Base-by-base conservation (phyloP, 2,113 vertebrate genomes). In the Pelvicachromis taeniatus region DNA sequence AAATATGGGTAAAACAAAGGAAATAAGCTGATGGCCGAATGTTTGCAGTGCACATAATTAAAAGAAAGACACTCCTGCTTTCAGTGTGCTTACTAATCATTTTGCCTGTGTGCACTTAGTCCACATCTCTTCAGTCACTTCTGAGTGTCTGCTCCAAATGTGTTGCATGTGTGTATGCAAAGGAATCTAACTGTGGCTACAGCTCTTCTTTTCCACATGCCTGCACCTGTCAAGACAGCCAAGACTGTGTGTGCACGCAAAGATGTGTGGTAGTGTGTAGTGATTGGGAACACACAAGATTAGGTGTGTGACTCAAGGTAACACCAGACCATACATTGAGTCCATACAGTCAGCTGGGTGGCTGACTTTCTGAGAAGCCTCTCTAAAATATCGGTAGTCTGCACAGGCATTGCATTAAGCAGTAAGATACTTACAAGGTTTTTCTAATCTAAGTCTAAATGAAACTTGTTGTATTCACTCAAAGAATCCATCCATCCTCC, bases 41-140 rank as follows among this genome's bases (percentile, higher is more conserved):
- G 88, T 85, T 89, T 90, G 79, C 83, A 88, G 82, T 83, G 87
- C 6, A 88, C 77, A 89, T 84, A 77, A 90, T 87, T 84, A 84
- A 82, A 87, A 81, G 55, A 53, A 19, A 58, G 9, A 21, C 29
- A 52, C 26, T 81, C 4, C 31, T 68, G 13, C 9, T 80, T 65
- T 85, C 21, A 78, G 42, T 19, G 16, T 55, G 31, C 13, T 9
- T n/a, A 16, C n/a, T 54, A 26, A 50, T 83, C 70, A 77, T 56
- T 85, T 78, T 45, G 42, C 63, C 6, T 73, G 29, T 45, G 17
- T 80, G 80, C 42, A 48, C 17, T 59, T 85, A 6, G 33, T 81
- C 2, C 40, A 82, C 56, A 58, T 78, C 21, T 55, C 40, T 23
- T 40, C 56, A 77, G 78, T 55, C 35, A 75, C 35, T 85, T 83